These are phyloP conservation scores for Halichoeres trimaculatus DNA, from an alignment of 2,113 vertebrate genomes.

Conservation along the genomic window DNA sequence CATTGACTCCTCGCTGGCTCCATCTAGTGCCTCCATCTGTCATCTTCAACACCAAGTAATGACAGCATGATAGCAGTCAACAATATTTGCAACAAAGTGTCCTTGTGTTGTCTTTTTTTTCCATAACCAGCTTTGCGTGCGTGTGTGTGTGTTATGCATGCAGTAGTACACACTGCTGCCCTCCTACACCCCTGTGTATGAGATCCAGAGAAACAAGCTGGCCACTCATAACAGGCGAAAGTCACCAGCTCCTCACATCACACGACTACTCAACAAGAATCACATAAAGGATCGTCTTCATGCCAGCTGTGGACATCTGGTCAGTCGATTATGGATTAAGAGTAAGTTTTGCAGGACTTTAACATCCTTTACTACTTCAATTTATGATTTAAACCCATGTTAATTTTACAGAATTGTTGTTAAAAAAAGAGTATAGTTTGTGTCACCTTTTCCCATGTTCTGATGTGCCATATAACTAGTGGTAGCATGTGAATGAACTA, in stretches of 20 bases:
- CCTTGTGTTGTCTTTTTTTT: constrained; percentile 60
- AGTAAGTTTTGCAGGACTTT: constrained; percentile 42
- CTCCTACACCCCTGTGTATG: constrained; percentile 65
- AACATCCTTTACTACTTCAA: background rate
- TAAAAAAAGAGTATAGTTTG: no score
- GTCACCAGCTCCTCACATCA: constrained; percentile 31
- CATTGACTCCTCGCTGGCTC: background rate
- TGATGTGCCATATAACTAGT: no score
- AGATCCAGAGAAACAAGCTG: constrained; percentile 58
- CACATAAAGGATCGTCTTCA: constrained; percentile 1
- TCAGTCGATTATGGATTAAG: constrained; percentile 4
- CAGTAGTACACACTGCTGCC: constrained; percentile 58
- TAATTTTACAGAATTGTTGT: no score
- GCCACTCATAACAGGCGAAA: constrained; percentile 55
- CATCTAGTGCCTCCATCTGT: background rate
- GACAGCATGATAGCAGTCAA: constrained; percentile 26
- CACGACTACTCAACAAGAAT: background rate
- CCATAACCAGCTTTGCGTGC: constrained; percentile 42
- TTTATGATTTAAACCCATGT: no score
- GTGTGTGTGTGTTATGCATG: constrained; percentile 57
- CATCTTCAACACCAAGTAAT: background rate
- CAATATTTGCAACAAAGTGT: constrained; percentile 63
- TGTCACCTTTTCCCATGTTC: no score
- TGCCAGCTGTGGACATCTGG: background rate
- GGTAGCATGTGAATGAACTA: no score